Evolutionary conservation across 2,888 invertebrate genomes (phyloP).

Genomic region (Nycteola revayana): DNA sequence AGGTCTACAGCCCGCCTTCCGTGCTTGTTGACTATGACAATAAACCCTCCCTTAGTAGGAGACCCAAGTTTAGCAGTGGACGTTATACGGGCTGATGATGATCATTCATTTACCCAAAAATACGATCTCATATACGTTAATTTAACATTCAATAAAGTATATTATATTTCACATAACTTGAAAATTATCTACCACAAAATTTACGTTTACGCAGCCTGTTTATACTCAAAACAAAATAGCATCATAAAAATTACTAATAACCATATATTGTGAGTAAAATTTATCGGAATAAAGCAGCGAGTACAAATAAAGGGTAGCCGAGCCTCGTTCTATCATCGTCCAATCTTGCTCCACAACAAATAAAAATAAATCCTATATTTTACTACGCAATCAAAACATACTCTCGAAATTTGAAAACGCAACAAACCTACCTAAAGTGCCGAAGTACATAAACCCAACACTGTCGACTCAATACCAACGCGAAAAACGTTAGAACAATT

Average conservation of each 20-base stretch:
- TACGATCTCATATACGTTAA: too few relatives aligned
- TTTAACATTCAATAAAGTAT: too few relatives aligned
- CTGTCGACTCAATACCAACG: conserved; percentile 30
- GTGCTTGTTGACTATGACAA: too few relatives aligned
- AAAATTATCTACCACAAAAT: not conserved
- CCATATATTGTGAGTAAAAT: conserved; percentile 21
- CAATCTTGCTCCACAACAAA: conserved; percentile 29
- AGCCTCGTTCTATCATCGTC: conserved; percentile 13
- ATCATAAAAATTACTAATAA: conserved; percentile 19
- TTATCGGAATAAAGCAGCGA: conserved; percentile 27
- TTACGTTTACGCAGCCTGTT: not conserved
- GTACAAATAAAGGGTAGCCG: conserved; percentile 19
- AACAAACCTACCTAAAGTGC: conserved; percentile 25
- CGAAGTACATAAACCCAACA: conserved; percentile 31
- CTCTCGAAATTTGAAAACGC: conserved; percentile 36
- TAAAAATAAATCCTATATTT: conserved; percentile 36
- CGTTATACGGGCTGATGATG: too few relatives aligned
- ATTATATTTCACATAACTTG: too few relatives aligned
- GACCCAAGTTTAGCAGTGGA: too few relatives aligned
- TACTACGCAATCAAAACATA: conserved; percentile 39
- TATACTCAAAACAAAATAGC: conserved; percentile 1
- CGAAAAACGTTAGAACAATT: conserved; percentile 47
- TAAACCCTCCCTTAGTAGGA: too few relatives aligned
- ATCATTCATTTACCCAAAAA: too few relatives aligned
- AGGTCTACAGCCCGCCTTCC: too few relatives aligned